phyloP scores from a whole-genome alignment of 2,797 vertebrate species.

The Neosilurus mollespiculum region DNA sequence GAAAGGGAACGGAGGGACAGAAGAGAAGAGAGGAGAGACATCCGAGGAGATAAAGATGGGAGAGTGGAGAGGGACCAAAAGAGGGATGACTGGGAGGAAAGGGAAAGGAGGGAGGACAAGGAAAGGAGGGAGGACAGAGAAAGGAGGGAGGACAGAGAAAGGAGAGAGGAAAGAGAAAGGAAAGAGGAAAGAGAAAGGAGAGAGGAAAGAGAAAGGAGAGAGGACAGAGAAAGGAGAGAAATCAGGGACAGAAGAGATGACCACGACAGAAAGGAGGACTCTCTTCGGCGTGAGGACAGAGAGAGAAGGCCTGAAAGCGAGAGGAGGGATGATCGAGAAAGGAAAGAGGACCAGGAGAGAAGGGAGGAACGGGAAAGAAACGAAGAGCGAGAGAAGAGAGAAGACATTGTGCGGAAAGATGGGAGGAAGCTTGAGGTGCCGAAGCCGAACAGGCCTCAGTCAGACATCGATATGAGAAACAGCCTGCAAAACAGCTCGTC shows the following conservation, averaged over 20 bases:
- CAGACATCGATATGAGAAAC: constrained; percentile 64
- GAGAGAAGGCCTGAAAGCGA: constrained; percentile 2
- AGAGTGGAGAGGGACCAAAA: constrained; percentile 4
- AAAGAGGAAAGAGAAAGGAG: constrained; percentile 44
- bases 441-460: constrained; percentile 58
- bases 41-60: constrained; percentile 19
- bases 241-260: constrained; percentile 42
- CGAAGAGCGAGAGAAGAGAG: constrained; percentile 35
- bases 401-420: constrained; percentile 40
- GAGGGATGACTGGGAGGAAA: constrained; percentile 14
- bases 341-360: constrained; percentile 40
- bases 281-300: constrained; percentile 33
- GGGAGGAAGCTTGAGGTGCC: constrained; percentile 38
- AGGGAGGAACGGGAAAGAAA: constrained; percentile 47
- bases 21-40: constrained; percentile 49
- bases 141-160: not conserved
- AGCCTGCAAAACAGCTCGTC: constrained; percentile 63
- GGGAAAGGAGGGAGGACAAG: constrained; percentile 18
- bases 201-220: constrained; percentile 36
- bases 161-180: constrained; percentile 39
- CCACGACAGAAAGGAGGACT: constrained; percentile 38
- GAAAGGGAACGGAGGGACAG: constrained; percentile 56
- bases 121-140: constrained; percentile 30
- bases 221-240: constrained; percentile 35
- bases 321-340: constrained; percentile 40